A percentile compares a stretch with the other conserved stretches of the same genome.
phyloP scores from a whole-genome alignment of 2,888 invertebrate genomes.

The Diplazon laetatorius region DNA sequence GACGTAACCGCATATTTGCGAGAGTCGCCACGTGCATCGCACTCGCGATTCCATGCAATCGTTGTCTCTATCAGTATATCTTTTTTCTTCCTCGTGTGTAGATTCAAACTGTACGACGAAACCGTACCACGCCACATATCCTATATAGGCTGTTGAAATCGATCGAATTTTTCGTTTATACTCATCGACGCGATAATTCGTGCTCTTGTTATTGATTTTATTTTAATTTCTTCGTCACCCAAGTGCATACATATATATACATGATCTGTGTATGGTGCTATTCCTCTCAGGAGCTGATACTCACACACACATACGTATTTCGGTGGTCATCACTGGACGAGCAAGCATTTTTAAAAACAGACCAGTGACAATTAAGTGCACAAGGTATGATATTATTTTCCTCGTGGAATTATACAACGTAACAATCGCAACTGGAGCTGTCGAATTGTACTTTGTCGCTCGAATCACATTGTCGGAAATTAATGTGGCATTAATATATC shows the following conservation, averaged over 20 bases:
- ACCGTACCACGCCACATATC: neutral
- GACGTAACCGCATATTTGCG: constrained; percentile 22
- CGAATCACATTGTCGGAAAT: constrained; percentile 48
- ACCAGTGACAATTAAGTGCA: constrained; percentile 36
- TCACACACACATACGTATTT: neutral
- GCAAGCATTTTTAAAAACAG: constrained; percentile 12
- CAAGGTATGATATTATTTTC: constrained; percentile 58
- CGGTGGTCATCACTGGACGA: neutral
- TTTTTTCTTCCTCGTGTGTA: neutral
- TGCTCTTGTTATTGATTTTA: neutral
- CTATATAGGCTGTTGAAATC: neutral
- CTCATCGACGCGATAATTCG: neutral
- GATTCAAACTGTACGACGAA: constrained; percentile 11
- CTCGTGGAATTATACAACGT: constrained; percentile 57
- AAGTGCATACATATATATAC: too few species aligned
- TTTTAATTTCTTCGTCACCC: too few species aligned
- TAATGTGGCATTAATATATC: constrained; percentile 15
- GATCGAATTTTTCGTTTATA: neutral
- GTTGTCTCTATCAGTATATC: constrained; percentile 10
- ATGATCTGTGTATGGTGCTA: too few species aligned
- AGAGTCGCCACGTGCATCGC: constrained; percentile 32
- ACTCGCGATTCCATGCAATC: constrained; percentile 41
- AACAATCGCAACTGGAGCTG: constrained; percentile 50
- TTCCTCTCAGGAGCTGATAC: neutral
- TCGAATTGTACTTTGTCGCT: constrained; percentile 46